Evolutionary conservation across 2,888 invertebrate genomes (phyloP).

Genomic region (Synergus umbraculus): DNA sequence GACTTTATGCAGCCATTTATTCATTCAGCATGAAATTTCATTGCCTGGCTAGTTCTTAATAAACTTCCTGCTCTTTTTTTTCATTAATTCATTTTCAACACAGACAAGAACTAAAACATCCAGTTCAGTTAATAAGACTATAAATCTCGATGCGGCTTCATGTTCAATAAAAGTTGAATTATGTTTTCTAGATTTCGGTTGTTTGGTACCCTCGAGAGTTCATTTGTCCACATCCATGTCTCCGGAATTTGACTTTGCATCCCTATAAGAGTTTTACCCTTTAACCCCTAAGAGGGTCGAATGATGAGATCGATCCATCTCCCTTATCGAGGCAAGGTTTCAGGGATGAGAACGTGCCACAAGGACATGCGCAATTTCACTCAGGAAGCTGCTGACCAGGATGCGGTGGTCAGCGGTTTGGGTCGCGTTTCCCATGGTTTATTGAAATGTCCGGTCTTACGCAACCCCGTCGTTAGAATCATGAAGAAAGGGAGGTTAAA

Average conservation of each 20-base stretch:
- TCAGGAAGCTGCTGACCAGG: conserved; percentile 66
- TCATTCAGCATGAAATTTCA: conserved; percentile 12
- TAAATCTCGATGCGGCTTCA: too few species aligned
- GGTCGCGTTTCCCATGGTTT: conserved; percentile 70
- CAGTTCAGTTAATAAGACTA: too few species aligned
- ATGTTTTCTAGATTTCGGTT: not conserved
- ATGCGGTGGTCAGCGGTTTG: conserved; percentile 68
- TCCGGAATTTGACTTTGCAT: conserved; percentile 27
- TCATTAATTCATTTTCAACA: not conserved
- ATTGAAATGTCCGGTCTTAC: conserved; percentile 76
- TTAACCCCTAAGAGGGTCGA: conserved; percentile 49
- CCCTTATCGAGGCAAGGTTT: conserved; percentile 57
- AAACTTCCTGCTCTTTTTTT: not conserved
- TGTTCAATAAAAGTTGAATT: not conserved
- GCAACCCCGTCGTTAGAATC: conserved; percentile 61
- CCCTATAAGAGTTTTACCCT: conserved; percentile 49
- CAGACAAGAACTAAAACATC: not conserved
- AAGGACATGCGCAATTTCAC: conserved; percentile 69
- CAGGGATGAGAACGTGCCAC: conserved; percentile 51
- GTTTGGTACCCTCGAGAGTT: not conserved
- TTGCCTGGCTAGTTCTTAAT: not conserved
- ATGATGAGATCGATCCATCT: conserved; percentile 64
- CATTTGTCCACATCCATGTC: conserved; percentile 14
- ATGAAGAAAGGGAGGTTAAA: conserved; percentile 55
- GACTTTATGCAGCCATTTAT: conserved; percentile 2